Conservation (phyloP, 2,113 vertebrate species). For the Epinephelus moara region DNA sequence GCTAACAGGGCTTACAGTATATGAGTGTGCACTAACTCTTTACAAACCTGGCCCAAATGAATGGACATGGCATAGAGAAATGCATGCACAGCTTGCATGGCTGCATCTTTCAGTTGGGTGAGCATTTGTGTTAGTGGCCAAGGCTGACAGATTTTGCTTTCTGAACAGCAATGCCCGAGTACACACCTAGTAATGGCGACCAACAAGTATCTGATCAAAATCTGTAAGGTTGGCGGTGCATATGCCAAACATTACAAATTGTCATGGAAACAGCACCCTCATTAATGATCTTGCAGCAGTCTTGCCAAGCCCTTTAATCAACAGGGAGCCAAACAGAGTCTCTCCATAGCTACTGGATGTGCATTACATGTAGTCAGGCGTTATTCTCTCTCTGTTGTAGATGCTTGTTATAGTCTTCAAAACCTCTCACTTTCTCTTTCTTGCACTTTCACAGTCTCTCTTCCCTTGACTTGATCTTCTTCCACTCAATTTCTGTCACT, state of each 20-base stretch:
- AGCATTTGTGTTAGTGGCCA: slow-evolving; percentile 54
- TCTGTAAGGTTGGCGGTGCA: not conserved
- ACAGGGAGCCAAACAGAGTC: not conserved
- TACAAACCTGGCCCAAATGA: slow-evolving; percentile 18
- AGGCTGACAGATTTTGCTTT: slow-evolving; percentile 36
- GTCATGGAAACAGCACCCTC: not conserved
- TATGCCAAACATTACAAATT: not conserved
- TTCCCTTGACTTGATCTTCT: not conserved
- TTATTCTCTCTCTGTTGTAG: not conserved
- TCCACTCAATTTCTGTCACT: slow-evolving; percentile 3
- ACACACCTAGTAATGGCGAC: slow-evolving; percentile 60
- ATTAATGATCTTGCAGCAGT: slow-evolving; percentile 2
- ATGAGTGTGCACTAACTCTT: not conserved
- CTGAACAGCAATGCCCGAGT: slow-evolving; percentile 17
- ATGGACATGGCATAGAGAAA: slow-evolving; percentile 18
- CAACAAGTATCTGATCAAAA: not conserved
- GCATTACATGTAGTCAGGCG: not conserved
- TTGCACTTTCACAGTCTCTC: not conserved
- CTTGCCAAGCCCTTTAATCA: not conserved
- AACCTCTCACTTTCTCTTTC: not conserved
- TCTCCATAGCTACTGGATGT: not conserved
- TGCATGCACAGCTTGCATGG: slow-evolving; percentile 51
- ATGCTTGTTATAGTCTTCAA: not conserved
- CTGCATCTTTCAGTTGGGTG: slow-evolving; percentile 64
- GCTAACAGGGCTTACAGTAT: not conserved